Evolutionary conservation across 2,888 invertebrate genomes (phyloP).

Genomic region (Sisyra nigra): DNA sequence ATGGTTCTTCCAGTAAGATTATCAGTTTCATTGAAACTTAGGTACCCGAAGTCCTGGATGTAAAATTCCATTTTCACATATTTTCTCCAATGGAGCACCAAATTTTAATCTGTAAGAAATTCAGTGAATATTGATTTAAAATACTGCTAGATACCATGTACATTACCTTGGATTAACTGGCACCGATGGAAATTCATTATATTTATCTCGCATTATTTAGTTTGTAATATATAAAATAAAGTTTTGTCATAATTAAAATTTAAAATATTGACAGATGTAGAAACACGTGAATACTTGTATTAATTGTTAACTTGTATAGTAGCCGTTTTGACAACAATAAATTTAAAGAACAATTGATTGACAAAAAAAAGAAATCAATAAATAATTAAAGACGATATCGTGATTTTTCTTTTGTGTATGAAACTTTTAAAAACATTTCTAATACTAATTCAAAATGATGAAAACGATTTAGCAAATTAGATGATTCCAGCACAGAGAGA

Average conservation of each 20-base stretch:
- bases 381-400: no score
- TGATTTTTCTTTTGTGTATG: no score
- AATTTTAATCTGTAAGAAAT: neutral
- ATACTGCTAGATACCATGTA: neutral
- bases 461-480: no score
- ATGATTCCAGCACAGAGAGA: no score
- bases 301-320: no score
- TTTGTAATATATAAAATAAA: no score
- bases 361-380: no score
- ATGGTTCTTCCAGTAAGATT: neutral
- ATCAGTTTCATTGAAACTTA: neutral
- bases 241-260: neutral
- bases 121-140: neutral
- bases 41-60: conserved; percentile 1
- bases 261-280: neutral
- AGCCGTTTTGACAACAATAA: no score
- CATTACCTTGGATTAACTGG: conserved; percentile 2
- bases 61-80: conserved; percentile 1
- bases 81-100: neutral
- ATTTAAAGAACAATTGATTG: no score
- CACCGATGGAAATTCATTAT: neutral
- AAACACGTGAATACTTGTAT: neutral
- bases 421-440: no score
- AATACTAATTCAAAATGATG: no score
- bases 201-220: neutral